Conservation (phyloP, 2,797 vertebrate genomes). For the Sebastes oblongus region DNA sequence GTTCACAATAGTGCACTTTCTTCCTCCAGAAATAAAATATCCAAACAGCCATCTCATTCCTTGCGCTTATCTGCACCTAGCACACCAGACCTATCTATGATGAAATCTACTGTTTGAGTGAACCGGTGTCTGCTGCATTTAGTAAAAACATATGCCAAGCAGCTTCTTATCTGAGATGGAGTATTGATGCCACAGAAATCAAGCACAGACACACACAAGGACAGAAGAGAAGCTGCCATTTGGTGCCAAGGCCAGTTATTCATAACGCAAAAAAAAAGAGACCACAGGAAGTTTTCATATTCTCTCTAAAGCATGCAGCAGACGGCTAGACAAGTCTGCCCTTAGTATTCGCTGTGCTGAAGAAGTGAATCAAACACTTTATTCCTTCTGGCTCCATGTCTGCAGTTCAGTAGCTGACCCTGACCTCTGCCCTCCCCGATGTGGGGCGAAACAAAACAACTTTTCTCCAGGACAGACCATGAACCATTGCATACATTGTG, state of each 20-base stretch:
- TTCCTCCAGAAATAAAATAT: neutral
- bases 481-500: neutral
- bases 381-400: slow-evolving; percentile 6
- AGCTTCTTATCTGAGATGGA: slow-evolving; percentile 1
- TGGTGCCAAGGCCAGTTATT: neutral
- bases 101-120: neutral
- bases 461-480: neutral
- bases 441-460: slow-evolving; percentile 9
- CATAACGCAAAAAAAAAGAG: too few species aligned
- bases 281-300: neutral
- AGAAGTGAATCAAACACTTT: neutral
- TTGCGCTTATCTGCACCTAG: slow-evolving; percentile 1
- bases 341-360: neutral
- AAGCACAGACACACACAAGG: neutral
- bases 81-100: neutral
- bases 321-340: neutral
- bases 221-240: neutral
- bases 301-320: neutral
- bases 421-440: slow-evolving; percentile 32
- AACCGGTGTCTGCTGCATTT: neutral
- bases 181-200: neutral
- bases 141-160: slow-evolving; percentile 30
- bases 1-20: neutral
- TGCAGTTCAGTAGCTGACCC: slow-evolving; percentile 17
- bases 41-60: slow-evolving; percentile 47